These are phyloP conservation scores for Drosophila insularis DNA, from an alignment of 1,140 invertebrate species.

Conservation along the genomic window DNA sequence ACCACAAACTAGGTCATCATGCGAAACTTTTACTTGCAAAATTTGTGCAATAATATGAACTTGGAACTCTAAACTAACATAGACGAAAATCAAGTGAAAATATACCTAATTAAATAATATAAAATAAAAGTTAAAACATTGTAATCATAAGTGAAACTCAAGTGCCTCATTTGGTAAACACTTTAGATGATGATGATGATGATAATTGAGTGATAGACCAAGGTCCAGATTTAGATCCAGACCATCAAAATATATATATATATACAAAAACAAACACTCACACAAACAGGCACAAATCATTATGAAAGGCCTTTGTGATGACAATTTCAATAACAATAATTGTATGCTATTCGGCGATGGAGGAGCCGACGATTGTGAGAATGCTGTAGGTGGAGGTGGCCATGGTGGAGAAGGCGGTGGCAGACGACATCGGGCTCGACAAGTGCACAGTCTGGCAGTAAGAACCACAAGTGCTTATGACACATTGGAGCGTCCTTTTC, in stretches of 20 bases:
- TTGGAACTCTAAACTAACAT: slow-evolving; percentile 34
- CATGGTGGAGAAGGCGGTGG: slow-evolving; percentile 10
- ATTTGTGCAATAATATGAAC: slow-evolving; percentile 55
- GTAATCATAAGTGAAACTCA: slow-evolving; percentile 28
- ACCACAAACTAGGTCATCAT: slow-evolving; percentile 57
- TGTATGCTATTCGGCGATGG: slow-evolving; percentile 64
- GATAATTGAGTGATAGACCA: neutral
- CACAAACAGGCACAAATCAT: neutral
- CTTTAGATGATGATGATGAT: slow-evolving; percentile 27
- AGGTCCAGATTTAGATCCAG: slow-evolving; percentile 7
- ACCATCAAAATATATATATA: neutral
- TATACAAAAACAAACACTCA: neutral
- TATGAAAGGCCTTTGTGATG: slow-evolving; percentile 75
- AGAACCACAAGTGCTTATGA: slow-evolving; percentile 72
- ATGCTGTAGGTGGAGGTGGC: slow-evolving; percentile 9
- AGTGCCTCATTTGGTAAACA: slow-evolving; percentile 12
- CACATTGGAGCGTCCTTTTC: slow-evolving; percentile 71
- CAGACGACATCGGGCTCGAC: slow-evolving; percentile 39
- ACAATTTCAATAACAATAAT: slow-evolving; percentile 62
- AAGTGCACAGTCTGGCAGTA: slow-evolving; percentile 64
- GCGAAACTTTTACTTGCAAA: slow-evolving; percentile 18
- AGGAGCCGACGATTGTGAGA: slow-evolving; percentile 10
- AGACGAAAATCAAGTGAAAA: slow-evolving; percentile 1
- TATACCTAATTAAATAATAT: neutral
- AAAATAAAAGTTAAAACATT: neutral